These are phyloP conservation scores for Zaprionus camerounensis DNA, from an alignment of 1,140 invertebrate species.

Conservation along the genomic window DNA sequence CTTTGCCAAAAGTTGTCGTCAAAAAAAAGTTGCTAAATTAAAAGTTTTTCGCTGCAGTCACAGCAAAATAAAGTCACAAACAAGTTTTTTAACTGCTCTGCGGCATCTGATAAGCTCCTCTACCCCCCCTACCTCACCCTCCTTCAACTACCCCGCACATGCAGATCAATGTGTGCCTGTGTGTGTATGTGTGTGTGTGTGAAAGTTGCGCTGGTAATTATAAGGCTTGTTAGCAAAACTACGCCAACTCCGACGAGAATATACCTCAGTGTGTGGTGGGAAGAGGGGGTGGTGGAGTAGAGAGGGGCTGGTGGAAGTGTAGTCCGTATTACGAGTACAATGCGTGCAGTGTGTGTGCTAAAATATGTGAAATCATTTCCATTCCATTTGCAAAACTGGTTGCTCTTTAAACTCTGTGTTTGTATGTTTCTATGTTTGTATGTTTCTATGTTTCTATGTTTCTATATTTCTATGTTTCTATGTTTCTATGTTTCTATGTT, in stretches of 20 bases:
- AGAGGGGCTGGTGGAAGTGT: neutral
- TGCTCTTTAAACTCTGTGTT: neutral
- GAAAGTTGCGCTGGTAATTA: conserved; percentile 41
- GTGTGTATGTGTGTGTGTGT: conserved; percentile 17
- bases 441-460: neutral
- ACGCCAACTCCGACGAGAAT: conserved; percentile 13
- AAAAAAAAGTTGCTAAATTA: conserved; percentile 47
- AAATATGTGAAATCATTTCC: neutral
- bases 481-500: neutral
- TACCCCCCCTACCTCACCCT: neutral
- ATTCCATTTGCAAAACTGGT: neutral
- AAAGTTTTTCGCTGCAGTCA: conserved; percentile 45
- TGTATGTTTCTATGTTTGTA: neutral
- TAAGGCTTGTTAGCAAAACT: conserved; percentile 27
- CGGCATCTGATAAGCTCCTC: neutral
- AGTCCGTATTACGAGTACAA: neutral
- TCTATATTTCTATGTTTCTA: neutral
- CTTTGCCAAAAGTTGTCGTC: conserved; percentile 18
- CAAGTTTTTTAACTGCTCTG: conserved; percentile 39
- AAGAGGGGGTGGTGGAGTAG: neutral
- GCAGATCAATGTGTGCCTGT: conserved; percentile 11
- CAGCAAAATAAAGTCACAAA: conserved; percentile 40
- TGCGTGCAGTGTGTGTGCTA: neutral
- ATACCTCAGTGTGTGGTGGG: neutral
- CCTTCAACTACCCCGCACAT: neutral